Base-by-base conservation (phyloP, 1,140 invertebrate genomes). In the Amphibalanus amphitrite region DNA sequence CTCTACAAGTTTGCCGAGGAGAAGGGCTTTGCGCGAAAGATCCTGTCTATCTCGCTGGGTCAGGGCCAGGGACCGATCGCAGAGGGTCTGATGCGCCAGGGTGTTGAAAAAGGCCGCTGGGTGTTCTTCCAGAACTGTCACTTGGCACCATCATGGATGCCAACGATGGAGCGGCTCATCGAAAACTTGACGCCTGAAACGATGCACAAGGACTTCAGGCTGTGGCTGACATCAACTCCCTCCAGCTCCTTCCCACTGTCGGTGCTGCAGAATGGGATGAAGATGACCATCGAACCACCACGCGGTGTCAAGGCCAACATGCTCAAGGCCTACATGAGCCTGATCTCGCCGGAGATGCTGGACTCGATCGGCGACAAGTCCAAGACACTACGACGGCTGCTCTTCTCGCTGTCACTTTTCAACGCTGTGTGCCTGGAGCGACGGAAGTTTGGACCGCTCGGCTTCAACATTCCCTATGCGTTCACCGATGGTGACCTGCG, bases 101-200 rank as follows among this genome's bases (percentile, higher is more conserved):
- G 89, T 0, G 82, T 89, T 0, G 88, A 87, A 75, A 85, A 84
- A 72, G 92, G 92, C 28, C 87, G 87, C 69, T 97, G 95, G 95
- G 90, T 97, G 0, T 85, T 95, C 33, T 80, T 97, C n/a, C 94
- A 97, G 81, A 97, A 97, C 80, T 97, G 94, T 79, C 94, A 97
- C 80, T 81, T 97, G 74, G 93, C 93, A 0, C 90, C 92, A 74
- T 93, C 91, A 77, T 97, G 92, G 86, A 96, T 97, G 93, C 87
- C 88, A 0, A 86, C 84, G 28, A 79, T 93, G 38, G 90, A 93
- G 79, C 88, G 89, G 83, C 88, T 92, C 78, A 90, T 95, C 79
- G 85, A 88, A 69, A 78, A 73, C 38, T 78, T 96, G 1, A 82
- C 85, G 89, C 81, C 96, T 30, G 91, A 96, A 10, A 84, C 88